Base-by-base conservation (phyloP, 2,888 invertebrate genomes). In the Drepanosiphum platanoidis region DNA sequence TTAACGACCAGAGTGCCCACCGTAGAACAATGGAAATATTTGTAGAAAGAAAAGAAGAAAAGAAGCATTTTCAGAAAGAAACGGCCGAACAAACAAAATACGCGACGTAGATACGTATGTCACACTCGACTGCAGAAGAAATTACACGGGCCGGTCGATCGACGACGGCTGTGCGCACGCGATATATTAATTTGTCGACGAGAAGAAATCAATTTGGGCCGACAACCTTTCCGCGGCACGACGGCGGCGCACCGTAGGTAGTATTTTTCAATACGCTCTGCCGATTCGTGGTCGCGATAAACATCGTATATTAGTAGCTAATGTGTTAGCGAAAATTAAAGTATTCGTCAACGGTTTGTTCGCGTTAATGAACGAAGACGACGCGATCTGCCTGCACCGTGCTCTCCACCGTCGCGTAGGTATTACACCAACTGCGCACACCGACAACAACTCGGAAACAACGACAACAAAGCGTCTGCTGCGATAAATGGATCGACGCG, bases 191-290 rank as follows among this genome's bases (percentile, higher is more conserved):
- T 80, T 27, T n/a, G 58, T 30, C 30, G 80, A 30, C 52, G 36
- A 36, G 58, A 22, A 58, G 52, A 70, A 71, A 81, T 81, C 52
- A 39, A 58, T 70, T 70, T 58, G 8, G 80, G 80, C 68, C 80
- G 18, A 70, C 36, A 70, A 80, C 68, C 80, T 52, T 36, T 52
- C 7, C 3, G 52, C 2, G 66, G 34, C 32, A 18, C 66, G 66
- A 18, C 22, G 22, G 42, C 11, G 42, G 8, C 8, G 11, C 42
- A n/a, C 8, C 42, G 42, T 42, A 42, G 11, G 7, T 42, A 42
- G n/a, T n/a, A n/a, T n/a, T n/a, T n/a, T n/a, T n/a, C n/a, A n/a
- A n/a, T n/a, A n/a, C n/a, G n/a, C n/a, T n/a, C n/a, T n/a, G n/a
- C n/a, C n/a, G n/a, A n/a, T n/a, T n/a, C n/a, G n/a, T n/a, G n/a